phyloP scores from a whole-genome alignment of 35 echinoderm and acorn worm genomes.

The Hemicentrotus pulcherrimus region DNA sequence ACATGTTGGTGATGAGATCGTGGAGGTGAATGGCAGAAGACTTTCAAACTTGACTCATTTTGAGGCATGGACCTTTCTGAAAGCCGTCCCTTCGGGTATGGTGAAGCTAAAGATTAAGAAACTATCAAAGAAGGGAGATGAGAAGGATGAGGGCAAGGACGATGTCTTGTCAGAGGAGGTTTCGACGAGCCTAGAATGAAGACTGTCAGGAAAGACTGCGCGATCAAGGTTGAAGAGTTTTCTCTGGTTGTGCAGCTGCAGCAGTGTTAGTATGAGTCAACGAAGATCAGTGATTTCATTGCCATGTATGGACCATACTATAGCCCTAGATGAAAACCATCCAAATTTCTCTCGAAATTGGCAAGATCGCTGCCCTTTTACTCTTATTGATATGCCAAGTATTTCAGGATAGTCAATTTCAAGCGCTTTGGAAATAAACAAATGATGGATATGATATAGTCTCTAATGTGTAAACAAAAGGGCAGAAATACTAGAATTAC shows the following conservation, averaged over 20 bases:
- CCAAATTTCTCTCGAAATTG: neutral
- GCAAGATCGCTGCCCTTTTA: neutral
- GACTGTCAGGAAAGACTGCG: neutral
- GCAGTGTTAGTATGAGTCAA: neutral
- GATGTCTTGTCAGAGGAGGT: neutral
- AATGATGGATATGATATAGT: neutral
- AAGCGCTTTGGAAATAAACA: neutral
- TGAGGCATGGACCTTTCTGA: slow-evolving; percentile 97
- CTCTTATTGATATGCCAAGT: neutral
- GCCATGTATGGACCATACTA: neutral
- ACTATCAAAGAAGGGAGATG: slow-evolving; percentile 52
- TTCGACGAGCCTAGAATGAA: neutral
- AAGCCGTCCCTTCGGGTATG: slow-evolving; percentile 80
- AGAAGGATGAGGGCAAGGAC: neutral
- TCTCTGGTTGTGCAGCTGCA: neutral
- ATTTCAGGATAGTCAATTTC: neutral
- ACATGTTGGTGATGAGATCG: slow-evolving; percentile 85
- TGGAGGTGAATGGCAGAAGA: slow-evolving; percentile 82
- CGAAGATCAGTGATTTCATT: neutral
- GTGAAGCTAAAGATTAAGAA: slow-evolving; percentile 90
- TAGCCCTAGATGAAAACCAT: neutral
- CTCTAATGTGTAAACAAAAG: neutral
- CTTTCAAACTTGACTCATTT: slow-evolving; percentile 80
- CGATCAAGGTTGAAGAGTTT: neutral
- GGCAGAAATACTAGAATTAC: neutral